Evolutionary conservation across 2,797 vertebrate species (phyloP), one percentile per base, ranked within the genome.

Genomic region (Coreius guichenoti): DNA sequence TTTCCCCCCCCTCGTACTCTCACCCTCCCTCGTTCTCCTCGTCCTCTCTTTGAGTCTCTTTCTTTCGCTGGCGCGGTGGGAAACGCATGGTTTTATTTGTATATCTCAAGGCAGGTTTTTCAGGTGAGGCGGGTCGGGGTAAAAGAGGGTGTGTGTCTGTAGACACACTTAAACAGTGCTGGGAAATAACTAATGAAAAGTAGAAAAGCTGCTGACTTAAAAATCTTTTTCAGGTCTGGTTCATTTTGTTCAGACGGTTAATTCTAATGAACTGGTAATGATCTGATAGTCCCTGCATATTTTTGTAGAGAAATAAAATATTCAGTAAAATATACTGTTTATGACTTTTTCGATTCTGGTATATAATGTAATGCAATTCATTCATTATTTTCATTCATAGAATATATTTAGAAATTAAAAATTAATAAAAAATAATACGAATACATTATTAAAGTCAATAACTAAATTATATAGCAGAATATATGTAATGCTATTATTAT

Each of bases 101-200:
- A 31, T 86, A 79, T 86, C 69, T 76, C 23, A 81, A 81, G 51
- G 81, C 79, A 76, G 74, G 81, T 89, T 86, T 88, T 80, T 29
- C 51, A 68, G 51, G 36, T 73, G 49, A 65, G 77, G 51, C 58
- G 29, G 70, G 21, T 58, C 36, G 29, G 69, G 77, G 39, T 84
- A 63, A 84, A 80, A 81, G 47, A 72, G 61, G 75, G 79, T 61
- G 80, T 67, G 56, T 82, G 54, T 82, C 69, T 12, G 7, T 36
- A 74, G 36, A 26, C n/a, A 54, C 77, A 74, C 14, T 31, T 8
- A 51, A 51, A 51, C 23, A 21, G 33, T 19, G 2, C 58, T 17
- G 14, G 61, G 26, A 16, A 61, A 43, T 43, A 43, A 78, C 23
- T 78, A 29, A 43, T 39, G 33, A 39, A 77, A 43, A n/a, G 13